Evolutionary conservation across 2,797 vertebrate species (phyloP), one percentile per base, ranked within the genome.

Genomic region (Semotilus atromaculatus): DNA sequence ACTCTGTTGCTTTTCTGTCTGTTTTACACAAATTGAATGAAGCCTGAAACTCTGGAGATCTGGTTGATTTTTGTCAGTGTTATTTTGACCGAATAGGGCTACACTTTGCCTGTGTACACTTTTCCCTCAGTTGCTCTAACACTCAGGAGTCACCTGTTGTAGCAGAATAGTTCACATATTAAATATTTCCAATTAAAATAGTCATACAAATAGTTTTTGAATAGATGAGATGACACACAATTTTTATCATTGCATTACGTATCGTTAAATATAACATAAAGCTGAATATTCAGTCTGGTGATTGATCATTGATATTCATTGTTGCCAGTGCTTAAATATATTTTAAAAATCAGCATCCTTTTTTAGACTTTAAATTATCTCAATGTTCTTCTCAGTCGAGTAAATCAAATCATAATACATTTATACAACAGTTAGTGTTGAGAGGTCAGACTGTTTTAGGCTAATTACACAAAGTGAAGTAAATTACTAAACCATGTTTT

Each of bases 1-100:
- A 73, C 51, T 45, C 83, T 79, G 75, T 82, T 77, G 38, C 55
- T 62, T 88, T 87, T 85, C 78, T 74, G 21, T 81, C 66, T n/a
- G 58, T 85, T 74, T 29, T 83, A 31, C 74, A 86, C 11, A 9
- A 21, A 43, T 43, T 11, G 66, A 85, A 58, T 62, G 60, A 74
- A 60, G 80, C 45, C 45, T 80, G 45, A 80, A 78, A 84, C 43
- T 38, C 68, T 19, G 40, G 11, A 8, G 53, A 72, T 87, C 87
- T 85, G 72, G 18, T 60, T 7, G 29, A 66, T 48, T 45, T 45
- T 16, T 67, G 77, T 48, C 43, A 9, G 60, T 67, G 77, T 34
- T 80, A 16, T 67, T 64, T 31, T 74, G 18, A 53, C 45, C 45
- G 29, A 26, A 29, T 26, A 43, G 5, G 7, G 8, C 36, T 45